These are phyloP conservation scores for Pachliopta kotzebuea DNA, from an alignment of 2,888 invertebrate genomes.

Conservation along the genomic window DNA sequence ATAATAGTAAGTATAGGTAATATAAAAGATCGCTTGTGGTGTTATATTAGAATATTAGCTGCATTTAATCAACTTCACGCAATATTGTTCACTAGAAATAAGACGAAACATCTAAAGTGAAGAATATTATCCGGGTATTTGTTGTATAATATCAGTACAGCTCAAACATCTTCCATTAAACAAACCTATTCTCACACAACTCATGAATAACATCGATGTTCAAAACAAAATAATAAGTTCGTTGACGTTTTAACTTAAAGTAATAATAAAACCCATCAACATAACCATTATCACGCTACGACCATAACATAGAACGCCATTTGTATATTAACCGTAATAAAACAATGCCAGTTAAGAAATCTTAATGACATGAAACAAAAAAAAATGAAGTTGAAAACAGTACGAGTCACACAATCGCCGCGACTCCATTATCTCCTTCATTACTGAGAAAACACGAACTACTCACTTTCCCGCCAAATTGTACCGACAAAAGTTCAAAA, in stretches of 20 bases:
- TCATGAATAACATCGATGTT: slow-evolving; percentile 9
- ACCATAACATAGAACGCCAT: slow-evolving; percentile 20
- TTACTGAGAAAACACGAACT: slow-evolving; percentile 65
- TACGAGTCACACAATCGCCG: slow-evolving; percentile 53
- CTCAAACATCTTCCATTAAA: neutral
- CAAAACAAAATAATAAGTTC: slow-evolving; percentile 20
- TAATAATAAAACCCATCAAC: slow-evolving; percentile 30
- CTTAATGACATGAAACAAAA: slow-evolving; percentile 47
- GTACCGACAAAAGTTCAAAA: slow-evolving; percentile 63
- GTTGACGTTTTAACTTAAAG: slow-evolving; percentile 27
- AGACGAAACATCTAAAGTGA: no score
- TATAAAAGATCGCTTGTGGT: no score
- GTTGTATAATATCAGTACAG: neutral
- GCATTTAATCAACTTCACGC: no score
- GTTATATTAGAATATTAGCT: no score
- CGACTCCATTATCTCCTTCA: slow-evolving; percentile 58
- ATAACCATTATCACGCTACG: slow-evolving; percentile 28
- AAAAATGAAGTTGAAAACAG: slow-evolving; percentile 52
- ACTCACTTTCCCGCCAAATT: slow-evolving; percentile 48
- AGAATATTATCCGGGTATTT: no score
- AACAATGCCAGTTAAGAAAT: slow-evolving; percentile 31
- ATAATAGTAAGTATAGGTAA: no score
- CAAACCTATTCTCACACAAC: neutral
- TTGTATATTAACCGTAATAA: slow-evolving; percentile 29
- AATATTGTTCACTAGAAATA: no score